Conservation (phyloP, 2,113 vertebrate genomes). For the Corythaeola cristata region DNA sequence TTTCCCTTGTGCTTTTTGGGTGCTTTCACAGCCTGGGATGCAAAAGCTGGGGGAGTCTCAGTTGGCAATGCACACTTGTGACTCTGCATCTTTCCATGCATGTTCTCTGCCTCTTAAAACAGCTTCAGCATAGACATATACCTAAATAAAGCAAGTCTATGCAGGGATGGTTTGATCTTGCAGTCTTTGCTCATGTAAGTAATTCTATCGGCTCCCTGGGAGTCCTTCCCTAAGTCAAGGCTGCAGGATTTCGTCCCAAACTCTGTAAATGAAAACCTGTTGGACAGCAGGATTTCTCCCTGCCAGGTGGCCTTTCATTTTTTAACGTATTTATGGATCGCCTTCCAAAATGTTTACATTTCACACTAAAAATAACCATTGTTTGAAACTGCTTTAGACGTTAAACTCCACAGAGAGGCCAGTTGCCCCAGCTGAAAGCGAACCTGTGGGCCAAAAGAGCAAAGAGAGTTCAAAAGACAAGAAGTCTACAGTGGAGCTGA, state of each 20-base stretch:
- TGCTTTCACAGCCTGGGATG: not conserved
- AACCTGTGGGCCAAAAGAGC: slow-evolving; percentile 76
- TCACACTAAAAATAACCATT: not conserved
- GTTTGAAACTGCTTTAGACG: slow-evolving; percentile 66
- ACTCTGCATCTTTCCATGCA: not conserved
- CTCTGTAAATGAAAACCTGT: not conserved
- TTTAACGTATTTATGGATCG: not conserved
- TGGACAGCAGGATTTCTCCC: not conserved
- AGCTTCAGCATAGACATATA: not conserved
- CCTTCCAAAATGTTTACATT: not conserved
- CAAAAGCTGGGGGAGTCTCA: not conserved
- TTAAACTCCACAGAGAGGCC: slow-evolving; percentile 68
- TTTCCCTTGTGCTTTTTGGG: not conserved
- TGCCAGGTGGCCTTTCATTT: not conserved
- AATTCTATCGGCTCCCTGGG: not conserved
- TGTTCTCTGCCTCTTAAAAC: not conserved
- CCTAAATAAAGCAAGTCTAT: not conserved
- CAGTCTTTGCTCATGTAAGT: not conserved
- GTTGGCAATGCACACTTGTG: not conserved
- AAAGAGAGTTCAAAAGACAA: slow-evolving; percentile 71
- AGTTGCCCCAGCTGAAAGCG: slow-evolving; percentile 9
- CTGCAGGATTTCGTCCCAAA: not conserved
- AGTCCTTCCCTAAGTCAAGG: not conserved
- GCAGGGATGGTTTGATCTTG: not conserved
- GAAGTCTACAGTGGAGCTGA: slow-evolving; percentile 24